Evolutionary conservation across 2,113 vertebrate genomes (phyloP), one percentile per base, ranked within the genome.

Genomic region (Leptocoma aspasia): DNA sequence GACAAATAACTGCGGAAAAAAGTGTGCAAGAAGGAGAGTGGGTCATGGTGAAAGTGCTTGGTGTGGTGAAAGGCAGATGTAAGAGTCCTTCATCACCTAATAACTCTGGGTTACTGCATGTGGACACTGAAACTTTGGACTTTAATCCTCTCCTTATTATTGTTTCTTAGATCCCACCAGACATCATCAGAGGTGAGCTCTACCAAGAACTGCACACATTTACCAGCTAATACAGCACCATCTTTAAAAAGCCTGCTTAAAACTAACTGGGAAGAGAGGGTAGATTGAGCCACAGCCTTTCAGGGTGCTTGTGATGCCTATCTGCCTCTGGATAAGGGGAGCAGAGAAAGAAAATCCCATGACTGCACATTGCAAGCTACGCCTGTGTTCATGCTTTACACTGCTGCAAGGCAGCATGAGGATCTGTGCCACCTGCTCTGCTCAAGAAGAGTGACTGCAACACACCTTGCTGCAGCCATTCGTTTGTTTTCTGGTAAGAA

Each of bases 1-100:
- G 27, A 44, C 47, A 86, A 76, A 60, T 24, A 56, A 37, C 3
- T 0, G 0, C 18, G 21, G 18, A 33, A 1, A 37, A 24, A 57
- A 27, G 4, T 11, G 23, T 0, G 0, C n/a, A 26, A 28, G n/a
- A 42, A 49, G 54, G 63, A 81, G 14, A 7, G 1, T 0, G 15
- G 31, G 56, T 0, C 1, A 42, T 1, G 0, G 27, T 42, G 35
- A 31, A 88, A 90, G 45, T 1, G 1, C 60, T 61, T 1, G 1
- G 5, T 56, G 45, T 37, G 42, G 31, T 47, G 47, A 11, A 15
- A 66, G 61, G 26, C 31, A 82, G 44, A 17, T 0, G 0, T 49
- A 18, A 73, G 27, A 80, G 52, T 53, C 23, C 52, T 83, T 11
- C 28, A 41, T 59, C 3, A 1, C 54, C 26, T 66, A 13, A 60